Percentiles rank a stretch among this genome's conserved stretches.
Evolutionary conservation across 2,888 invertebrate genomes (phyloP).

Genomic region (Myopa testacea): DNA sequence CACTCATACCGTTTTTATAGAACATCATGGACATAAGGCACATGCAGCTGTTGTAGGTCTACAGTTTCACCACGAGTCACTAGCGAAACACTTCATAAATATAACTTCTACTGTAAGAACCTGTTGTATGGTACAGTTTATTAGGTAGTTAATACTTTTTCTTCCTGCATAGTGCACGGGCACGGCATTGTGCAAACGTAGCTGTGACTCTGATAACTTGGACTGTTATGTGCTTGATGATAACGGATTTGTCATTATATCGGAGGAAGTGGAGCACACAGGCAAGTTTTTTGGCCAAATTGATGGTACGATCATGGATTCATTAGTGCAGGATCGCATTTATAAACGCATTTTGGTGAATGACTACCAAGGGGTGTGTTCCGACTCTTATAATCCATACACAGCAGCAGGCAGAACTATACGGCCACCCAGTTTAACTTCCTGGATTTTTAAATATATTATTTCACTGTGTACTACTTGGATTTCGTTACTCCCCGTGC

Average conservation of each 20-base stretch:
- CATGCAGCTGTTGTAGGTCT: slow-evolving; percentile 94
- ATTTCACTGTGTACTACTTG: slow-evolving; percentile 62
- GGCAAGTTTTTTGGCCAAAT: slow-evolving; percentile 95
- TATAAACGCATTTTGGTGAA: slow-evolving; percentile 88
- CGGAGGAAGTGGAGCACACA: slow-evolving; percentile 86
- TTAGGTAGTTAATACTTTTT: background rate
- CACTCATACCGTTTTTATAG: slow-evolving; percentile 91
- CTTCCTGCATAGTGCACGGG: slow-evolving; percentile 72
- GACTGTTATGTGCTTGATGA: slow-evolving; percentile 95
- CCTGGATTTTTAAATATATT: slow-evolving; percentile 64
- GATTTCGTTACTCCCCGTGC: slow-evolving; percentile 62
- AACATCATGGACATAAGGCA: slow-evolving; percentile 84
- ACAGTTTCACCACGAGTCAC: slow-evolving; percentile 85
- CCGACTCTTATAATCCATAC: slow-evolving; percentile 74
- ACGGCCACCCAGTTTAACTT: slow-evolving; percentile 58
- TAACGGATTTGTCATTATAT: slow-evolving; percentile 93
- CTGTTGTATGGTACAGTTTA: background rate
- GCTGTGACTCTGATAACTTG: slow-evolving; percentile 86
- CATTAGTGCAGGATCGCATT: slow-evolving; percentile 88
- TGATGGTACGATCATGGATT: slow-evolving; percentile 94
- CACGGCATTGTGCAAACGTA: slow-evolving; percentile 80
- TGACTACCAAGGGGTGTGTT: slow-evolving; percentile 90
- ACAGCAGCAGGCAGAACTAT: slow-evolving; percentile 64
- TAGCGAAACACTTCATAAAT: slow-evolving; percentile 87
- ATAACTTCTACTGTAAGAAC: slow-evolving; percentile 84